Conservation (phyloP, 2,888 invertebrate genomes). For the Crepidodera aurea region DNA sequence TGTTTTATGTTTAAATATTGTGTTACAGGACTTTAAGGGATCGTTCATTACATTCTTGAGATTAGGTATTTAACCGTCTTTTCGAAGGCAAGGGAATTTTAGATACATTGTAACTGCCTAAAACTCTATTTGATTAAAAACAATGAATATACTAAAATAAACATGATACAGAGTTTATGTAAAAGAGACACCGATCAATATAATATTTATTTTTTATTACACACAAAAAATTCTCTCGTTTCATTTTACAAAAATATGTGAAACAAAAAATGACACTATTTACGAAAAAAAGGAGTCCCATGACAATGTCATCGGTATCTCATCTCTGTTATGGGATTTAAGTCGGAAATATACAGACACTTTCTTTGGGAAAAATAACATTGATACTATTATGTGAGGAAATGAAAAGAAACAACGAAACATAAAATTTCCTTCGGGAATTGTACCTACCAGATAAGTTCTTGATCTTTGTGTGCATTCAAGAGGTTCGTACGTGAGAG, state of each 20-base stretch:
- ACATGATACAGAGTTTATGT: too few relatives aligned
- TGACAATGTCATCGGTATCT: not conserved
- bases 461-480: conserved; percentile 2
- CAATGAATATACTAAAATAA: too few relatives aligned
- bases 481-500: not conserved
- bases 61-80: too few relatives aligned
- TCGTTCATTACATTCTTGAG: not conserved
- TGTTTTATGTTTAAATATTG: not conserved
- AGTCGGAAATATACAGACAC: conserved; percentile 6
- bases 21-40: not conserved
- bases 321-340: conserved; percentile 4
- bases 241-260: too few relatives aligned
- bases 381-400: conserved; percentile 8
- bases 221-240: too few relatives aligned
- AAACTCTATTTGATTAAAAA: too few relatives aligned
- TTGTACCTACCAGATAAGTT: not conserved
- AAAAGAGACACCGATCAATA: too few relatives aligned
- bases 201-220: too few relatives aligned
- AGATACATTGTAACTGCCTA: too few relatives aligned
- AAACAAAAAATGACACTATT: not conserved
- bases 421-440: conserved; percentile 5
- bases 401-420: conserved; percentile 18
- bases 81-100: too few relatives aligned
- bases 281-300: not conserved
- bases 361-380: conserved; percentile 7